phyloP scores from a whole-genome alignment of 2,888 invertebrate genomes.

The Morpho helenor region DNA sequence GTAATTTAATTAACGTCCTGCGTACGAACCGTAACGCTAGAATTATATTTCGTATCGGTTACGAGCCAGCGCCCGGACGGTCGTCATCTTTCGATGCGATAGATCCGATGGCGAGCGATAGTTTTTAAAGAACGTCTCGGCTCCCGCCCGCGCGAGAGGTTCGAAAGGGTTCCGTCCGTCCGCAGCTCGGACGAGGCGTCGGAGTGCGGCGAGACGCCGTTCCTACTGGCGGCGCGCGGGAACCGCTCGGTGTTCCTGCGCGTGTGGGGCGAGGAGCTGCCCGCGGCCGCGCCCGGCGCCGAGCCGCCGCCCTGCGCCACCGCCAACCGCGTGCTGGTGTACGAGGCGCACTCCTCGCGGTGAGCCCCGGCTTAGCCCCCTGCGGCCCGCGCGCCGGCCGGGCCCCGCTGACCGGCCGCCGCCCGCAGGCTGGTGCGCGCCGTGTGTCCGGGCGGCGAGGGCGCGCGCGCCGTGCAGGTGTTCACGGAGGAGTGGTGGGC shows the following conservation, averaged over 20 bases:
- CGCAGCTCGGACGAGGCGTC: conserved; percentile 46
- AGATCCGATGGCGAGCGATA: too few relatives aligned
- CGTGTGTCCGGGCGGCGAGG: conserved; percentile 86
- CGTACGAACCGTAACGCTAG: too few relatives aligned
- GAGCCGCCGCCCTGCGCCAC: conserved; percentile 86
- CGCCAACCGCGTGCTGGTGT: conserved; percentile 88
- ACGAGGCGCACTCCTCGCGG: conserved; percentile 84
- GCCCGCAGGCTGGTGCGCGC: conserved; percentile 76
- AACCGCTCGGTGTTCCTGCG: conserved; percentile 90
- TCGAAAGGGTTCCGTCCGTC: neutral
- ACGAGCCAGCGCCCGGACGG: too few relatives aligned
- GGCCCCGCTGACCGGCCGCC: conserved; percentile 70
- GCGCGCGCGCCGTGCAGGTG: conserved; percentile 85
- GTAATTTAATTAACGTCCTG: too few relatives aligned
- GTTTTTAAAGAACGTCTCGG: too few relatives aligned
- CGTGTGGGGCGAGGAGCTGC: conserved; percentile 89
- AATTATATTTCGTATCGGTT: too few relatives aligned
- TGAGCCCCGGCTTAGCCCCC: conserved; percentile 15
- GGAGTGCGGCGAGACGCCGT: conserved; percentile 87
- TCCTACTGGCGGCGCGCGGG: conserved; percentile 88
- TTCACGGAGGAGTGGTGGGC: conserved; percentile 89
- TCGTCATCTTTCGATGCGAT: too few relatives aligned
- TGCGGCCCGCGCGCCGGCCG: conserved; percentile 60
- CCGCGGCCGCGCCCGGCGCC: conserved; percentile 80
- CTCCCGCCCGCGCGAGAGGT: too few relatives aligned